Conservation (phyloP, 2,888 invertebrate species). For the Pterostichus madidus region DNA sequence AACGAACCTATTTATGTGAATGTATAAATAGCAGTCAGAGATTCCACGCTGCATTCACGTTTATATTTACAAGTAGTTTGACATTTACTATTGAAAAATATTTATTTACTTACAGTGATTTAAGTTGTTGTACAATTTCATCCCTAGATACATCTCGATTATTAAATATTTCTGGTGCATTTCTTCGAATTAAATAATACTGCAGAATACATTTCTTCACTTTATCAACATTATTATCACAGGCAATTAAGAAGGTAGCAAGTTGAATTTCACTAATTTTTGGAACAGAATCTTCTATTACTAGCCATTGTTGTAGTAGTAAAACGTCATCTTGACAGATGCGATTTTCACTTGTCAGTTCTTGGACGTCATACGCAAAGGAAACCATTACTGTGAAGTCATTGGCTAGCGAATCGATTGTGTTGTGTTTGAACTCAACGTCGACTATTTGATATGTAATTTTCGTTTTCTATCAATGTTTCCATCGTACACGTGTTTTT, state of each 20-base stretch:
- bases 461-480: not conserved
- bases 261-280: constrained; percentile 81
- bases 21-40: constrained; percentile 6
- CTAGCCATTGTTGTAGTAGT: constrained; percentile 72
- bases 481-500: not conserved
- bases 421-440: not conserved
- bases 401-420: constrained; percentile 42
- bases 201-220: constrained; percentile 82
- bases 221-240: constrained; percentile 81
- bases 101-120: constrained; percentile 79
- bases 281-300: constrained; percentile 71
- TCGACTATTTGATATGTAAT: constrained; percentile 20
- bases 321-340: constrained; percentile 71
- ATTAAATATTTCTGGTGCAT: constrained; percentile 83
- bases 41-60: not conserved
- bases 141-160: constrained; percentile 78
- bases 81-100: not conserved
- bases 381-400: constrained; percentile 52
- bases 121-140: constrained; percentile 76
- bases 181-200: constrained; percentile 81
- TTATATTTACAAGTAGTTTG: not conserved
- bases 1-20: not conserved
- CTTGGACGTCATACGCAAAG: constrained; percentile 71
- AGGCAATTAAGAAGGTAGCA: constrained; percentile 83
- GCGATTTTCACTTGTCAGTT: constrained; percentile 71